These are phyloP conservation scores for Stenodema calcarata DNA, from an alignment of 2,888 invertebrate genomes.

Conservation along the genomic window DNA sequence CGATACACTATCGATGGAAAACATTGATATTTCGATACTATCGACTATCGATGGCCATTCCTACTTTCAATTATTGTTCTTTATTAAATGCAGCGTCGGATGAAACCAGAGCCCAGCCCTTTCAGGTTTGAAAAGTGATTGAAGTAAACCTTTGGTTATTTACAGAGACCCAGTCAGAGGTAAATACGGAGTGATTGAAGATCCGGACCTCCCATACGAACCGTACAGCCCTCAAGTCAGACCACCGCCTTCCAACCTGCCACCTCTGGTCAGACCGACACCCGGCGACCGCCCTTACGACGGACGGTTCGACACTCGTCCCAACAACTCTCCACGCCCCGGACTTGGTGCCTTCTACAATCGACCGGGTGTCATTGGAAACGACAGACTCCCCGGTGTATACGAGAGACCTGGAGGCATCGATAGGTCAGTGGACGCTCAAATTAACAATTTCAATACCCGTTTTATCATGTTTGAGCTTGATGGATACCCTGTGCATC, in stretches of 20 bases:
- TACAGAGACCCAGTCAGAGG: background rate
- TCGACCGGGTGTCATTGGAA: background rate
- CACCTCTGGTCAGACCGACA: slow-evolving; percentile 36
- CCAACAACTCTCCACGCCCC: background rate
- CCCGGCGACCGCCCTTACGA: slow-evolving; percentile 6
- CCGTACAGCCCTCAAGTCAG: slow-evolving; percentile 40
- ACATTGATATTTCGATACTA: too few relatives aligned
- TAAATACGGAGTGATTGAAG: slow-evolving; percentile 45
- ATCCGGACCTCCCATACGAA: slow-evolving; percentile 45
- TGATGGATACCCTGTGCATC: too few relatives aligned
- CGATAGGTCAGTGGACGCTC: background rate
- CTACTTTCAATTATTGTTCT: too few relatives aligned
- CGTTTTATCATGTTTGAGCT: too few relatives aligned
- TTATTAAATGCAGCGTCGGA: too few relatives aligned
- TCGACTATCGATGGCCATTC: too few relatives aligned
- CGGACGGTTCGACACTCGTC: background rate
- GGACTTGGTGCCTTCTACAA: slow-evolving; percentile 17
- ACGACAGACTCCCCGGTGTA: background rate
- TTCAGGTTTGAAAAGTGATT: too few relatives aligned
- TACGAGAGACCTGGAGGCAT: slow-evolving; percentile 4
- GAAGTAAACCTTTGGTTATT: background rate
- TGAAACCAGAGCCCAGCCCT: too few relatives aligned
- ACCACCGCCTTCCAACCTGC: slow-evolving; percentile 46
- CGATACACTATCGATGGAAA: too few relatives aligned
- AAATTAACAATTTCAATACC: too few relatives aligned